Evolutionary conservation across 2,888 invertebrate genomes (phyloP).

Genomic region (Horisme vitalbata): DNA sequence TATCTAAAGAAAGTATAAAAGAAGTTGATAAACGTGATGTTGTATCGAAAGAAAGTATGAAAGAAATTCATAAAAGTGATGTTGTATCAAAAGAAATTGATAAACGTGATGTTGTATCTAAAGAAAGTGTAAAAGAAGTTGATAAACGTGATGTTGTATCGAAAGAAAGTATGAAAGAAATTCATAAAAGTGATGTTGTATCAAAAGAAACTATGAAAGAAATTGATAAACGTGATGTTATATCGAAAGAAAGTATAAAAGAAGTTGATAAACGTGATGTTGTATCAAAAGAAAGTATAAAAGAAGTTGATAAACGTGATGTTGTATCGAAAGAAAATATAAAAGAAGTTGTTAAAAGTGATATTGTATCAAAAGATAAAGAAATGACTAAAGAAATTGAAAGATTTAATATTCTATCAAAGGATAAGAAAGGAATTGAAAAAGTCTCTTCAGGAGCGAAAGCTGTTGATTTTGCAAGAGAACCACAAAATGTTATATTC

Average conservation of each 20-base stretch:
- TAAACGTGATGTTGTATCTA: neutral
- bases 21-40: no score
- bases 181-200: no score
- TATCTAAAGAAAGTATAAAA: no score
- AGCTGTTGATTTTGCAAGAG: conserved; percentile 4
- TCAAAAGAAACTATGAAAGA: no score
- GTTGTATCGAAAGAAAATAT: neutral
- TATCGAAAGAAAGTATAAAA: neutral
- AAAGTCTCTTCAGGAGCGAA: neutral
- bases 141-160: neutral
- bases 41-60: neutral
- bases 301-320: neutral
- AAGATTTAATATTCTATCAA: neutral
- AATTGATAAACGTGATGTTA: no score
- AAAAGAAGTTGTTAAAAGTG: neutral
- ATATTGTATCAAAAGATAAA: neutral
- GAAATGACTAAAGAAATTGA: no score
- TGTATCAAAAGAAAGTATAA: neutral
- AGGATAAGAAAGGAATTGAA: neutral
- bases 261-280: neutral
- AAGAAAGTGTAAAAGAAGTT: neutral
- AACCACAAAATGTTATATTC: conserved; percentile 15
- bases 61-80: neutral
- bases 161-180: neutral
- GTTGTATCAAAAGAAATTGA: no score